Evolutionary conservation across 2,113 vertebrate genomes (phyloP).

Genomic region (Otus sunia): DNA sequence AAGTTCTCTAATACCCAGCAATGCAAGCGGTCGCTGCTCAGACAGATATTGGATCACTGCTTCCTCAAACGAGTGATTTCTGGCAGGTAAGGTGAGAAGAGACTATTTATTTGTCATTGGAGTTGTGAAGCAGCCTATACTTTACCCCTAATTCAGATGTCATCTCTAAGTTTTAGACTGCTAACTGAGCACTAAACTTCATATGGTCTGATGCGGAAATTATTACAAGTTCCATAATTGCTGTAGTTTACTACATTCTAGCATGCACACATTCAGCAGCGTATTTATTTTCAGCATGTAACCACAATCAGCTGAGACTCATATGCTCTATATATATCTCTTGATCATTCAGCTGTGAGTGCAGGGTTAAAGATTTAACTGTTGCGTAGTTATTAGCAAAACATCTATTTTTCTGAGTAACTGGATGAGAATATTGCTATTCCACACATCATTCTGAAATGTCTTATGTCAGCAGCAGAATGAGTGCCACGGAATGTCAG

Average conservation of each 20-base stretch:
- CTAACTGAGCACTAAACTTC: not conserved
- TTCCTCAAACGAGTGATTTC: not conserved
- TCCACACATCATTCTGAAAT: not conserved
- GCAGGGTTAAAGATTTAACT: not conserved
- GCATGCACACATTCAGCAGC: not conserved
- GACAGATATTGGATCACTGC: not conserved
- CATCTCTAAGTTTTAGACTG: not conserved
- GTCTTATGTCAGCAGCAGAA: not conserved
- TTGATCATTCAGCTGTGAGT: not conserved
- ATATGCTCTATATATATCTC: not conserved
- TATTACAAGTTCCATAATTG: not conserved
- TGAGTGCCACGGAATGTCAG: not conserved
- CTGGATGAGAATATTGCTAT: not conserved
- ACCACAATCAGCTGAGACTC: not conserved
- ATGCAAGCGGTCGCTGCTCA: not conserved
- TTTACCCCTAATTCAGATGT: not conserved
- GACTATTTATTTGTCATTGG: not conserved
- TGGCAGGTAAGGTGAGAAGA: not conserved
- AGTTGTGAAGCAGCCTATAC: not conserved
- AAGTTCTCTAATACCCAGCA: not conserved
- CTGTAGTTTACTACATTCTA: not conserved
- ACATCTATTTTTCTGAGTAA: not conserved
- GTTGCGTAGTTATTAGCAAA: not conserved
- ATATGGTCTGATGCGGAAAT: not conserved
- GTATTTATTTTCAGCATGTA: not conserved